A percentile compares a stretch with the other conserved stretches of the same genome.
phyloP scores from a whole-genome alignment of 2,113 vertebrate genomes.

The Prietella phreatophila region DNA sequence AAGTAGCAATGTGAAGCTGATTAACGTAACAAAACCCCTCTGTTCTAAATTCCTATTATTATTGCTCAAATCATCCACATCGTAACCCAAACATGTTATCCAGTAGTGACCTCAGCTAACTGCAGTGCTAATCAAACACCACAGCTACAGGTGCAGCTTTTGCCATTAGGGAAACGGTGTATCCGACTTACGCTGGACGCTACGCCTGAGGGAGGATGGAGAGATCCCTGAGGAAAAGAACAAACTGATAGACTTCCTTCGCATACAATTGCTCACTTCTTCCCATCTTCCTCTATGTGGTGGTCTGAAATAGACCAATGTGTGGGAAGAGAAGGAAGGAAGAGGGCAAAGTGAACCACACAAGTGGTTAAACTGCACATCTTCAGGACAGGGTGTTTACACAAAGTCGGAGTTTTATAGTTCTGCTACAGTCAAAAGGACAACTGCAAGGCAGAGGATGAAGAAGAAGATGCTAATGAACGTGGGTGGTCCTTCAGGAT shows the following conservation, averaged over 20 bases:
- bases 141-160: constrained; percentile 33
- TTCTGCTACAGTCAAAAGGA: not conserved
- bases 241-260: constrained; percentile 65
- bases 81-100: not conserved
- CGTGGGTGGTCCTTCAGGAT: not conserved
- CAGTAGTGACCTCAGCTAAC: not conserved
- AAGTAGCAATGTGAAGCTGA: not conserved
- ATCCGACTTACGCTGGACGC: constrained; percentile 27
- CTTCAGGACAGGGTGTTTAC: constrained; percentile 13
- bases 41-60: not conserved
- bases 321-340: constrained; percentile 64
- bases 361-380: constrained; percentile 30
- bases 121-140: not conserved
- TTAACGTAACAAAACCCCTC: not conserved
- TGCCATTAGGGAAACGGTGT: constrained; percentile 15
- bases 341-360: constrained; percentile 61
- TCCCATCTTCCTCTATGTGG: constrained; percentile 57
- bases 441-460: not conserved
- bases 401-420: not conserved
- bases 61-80: not conserved
- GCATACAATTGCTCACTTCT: constrained; percentile 59
- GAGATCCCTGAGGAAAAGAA: constrained; percentile 64
- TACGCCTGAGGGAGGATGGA: constrained; percentile 38
- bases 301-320: constrained; percentile 67
- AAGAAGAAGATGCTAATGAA: constrained; percentile 6